Conservation (phyloP, 2,888 invertebrate genomes). For the Zygaena filipendulae region DNA sequence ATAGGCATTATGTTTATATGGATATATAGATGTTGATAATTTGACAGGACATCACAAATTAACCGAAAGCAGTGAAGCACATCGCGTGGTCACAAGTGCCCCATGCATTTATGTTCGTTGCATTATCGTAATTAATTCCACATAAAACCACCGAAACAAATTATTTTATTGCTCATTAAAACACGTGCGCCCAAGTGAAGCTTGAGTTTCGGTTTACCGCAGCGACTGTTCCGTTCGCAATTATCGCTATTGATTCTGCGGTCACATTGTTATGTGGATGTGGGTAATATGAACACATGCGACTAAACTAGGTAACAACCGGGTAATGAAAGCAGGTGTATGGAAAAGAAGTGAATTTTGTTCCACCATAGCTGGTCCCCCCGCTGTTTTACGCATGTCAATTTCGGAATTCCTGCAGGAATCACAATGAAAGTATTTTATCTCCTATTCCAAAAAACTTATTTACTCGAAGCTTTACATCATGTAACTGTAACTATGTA, state of each 20-base stretch:
- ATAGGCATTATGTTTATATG: too few species aligned
- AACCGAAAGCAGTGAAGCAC: conserved; percentile 44
- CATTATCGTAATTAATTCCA: conserved; percentile 61
- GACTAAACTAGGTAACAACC: too few species aligned
- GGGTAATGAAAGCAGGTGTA: conserved; percentile 37
- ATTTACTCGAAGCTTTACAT: too few species aligned
- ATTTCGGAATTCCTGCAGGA: too few species aligned
- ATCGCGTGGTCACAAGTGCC: conserved; percentile 37
- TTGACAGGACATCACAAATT: conserved; percentile 65
- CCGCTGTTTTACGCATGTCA: too few species aligned
- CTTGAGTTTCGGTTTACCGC: conserved; percentile 39
- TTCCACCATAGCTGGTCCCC: too few species aligned
- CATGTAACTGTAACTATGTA: too few species aligned
- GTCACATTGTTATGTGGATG: conserved; percentile 32
- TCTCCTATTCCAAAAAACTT: too few species aligned
- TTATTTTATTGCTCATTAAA: conserved; percentile 61
- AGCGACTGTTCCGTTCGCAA: conserved; percentile 36
- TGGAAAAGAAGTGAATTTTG: too few species aligned
- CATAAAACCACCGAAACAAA: conserved; percentile 57
- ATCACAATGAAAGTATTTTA: too few species aligned
- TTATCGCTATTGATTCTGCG: conserved; percentile 66
- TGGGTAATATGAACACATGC: too few species aligned
- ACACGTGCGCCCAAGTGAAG: conserved; percentile 52
- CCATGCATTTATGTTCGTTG: conserved; percentile 34
- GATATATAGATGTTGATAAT: too few species aligned